Conservation (phyloP, 2,797 vertebrate species). For the Mus caroli region DNA sequence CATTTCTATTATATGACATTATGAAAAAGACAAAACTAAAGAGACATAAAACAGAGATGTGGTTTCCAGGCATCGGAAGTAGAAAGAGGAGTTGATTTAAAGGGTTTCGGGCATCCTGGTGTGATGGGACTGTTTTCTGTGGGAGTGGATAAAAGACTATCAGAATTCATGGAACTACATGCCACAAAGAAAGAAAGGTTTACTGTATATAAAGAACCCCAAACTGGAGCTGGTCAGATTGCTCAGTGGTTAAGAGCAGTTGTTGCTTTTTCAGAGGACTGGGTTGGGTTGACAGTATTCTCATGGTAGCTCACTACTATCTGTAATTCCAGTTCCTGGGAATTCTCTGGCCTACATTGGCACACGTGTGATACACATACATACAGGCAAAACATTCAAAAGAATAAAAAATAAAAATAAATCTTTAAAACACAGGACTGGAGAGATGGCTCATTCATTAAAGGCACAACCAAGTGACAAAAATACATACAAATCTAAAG, state of each 20-base stretch:
- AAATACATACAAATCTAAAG: not conserved
- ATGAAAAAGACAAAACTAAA: constrained; percentile 32
- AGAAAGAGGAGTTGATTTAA: not conserved
- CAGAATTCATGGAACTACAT: not conserved
- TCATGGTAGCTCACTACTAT: not conserved
- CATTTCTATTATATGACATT: not conserved
- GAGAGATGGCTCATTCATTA: not conserved
- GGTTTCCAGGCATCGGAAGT: constrained; percentile 22
- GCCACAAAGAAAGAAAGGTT: not conserved
- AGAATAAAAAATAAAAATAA: not conserved
- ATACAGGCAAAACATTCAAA: not conserved
- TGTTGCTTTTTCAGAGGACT: not conserved
- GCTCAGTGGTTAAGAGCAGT: not conserved
- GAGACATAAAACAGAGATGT: not conserved
- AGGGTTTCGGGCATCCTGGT: not conserved
- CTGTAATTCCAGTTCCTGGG: not conserved
- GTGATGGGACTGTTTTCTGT: not conserved
- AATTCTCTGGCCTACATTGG: not conserved
- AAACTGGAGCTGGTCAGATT: not conserved
- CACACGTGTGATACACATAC: not conserved
- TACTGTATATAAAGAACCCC: not conserved
- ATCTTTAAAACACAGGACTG: not conserved
- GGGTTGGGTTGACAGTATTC: not conserved
- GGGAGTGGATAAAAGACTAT: not conserved
- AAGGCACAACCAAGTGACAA: not conserved